phyloP scores from a whole-genome alignment of 2,888 invertebrate genomes.

The Acanthosoma haemorrhoidale region DNA sequence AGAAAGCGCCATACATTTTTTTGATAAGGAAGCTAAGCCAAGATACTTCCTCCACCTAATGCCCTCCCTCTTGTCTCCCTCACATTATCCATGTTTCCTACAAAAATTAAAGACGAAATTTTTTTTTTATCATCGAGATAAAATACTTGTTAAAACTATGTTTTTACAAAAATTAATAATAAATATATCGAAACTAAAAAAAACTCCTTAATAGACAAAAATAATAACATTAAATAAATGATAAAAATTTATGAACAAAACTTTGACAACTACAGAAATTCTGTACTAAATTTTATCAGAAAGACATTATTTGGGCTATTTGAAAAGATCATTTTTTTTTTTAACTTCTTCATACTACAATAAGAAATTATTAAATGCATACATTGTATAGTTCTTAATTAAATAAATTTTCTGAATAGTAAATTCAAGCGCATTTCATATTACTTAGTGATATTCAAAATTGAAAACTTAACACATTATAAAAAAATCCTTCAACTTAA shows the following conservation, averaged over 20 bases:
- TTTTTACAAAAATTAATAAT: not conserved
- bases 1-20: not conserved
- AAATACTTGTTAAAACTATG: constrained; percentile 2
- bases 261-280: not conserved
- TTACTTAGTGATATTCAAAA: not conserved
- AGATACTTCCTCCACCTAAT: not conserved
- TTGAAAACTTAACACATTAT: not conserved
- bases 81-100: not conserved
- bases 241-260: not conserved
- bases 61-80: too few species aligned
- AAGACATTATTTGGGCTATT: constrained; percentile 4
- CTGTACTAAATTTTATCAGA: not conserved
- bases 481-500: not conserved
- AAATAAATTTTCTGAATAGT: not conserved
- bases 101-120: not conserved
- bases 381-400: not conserved
- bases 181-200: not conserved
- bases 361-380: constrained; percentile 2
- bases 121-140: not conserved
- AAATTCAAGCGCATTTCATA: constrained; percentile 10
- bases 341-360: not conserved
- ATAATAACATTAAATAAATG: not conserved
- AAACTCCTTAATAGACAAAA: not conserved
- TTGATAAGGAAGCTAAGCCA: not conserved
- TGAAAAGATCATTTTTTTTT: not conserved